phyloP scores from a whole-genome alignment of 2,113 vertebrate genomes.

The Synchiropus splendidus region DNA sequence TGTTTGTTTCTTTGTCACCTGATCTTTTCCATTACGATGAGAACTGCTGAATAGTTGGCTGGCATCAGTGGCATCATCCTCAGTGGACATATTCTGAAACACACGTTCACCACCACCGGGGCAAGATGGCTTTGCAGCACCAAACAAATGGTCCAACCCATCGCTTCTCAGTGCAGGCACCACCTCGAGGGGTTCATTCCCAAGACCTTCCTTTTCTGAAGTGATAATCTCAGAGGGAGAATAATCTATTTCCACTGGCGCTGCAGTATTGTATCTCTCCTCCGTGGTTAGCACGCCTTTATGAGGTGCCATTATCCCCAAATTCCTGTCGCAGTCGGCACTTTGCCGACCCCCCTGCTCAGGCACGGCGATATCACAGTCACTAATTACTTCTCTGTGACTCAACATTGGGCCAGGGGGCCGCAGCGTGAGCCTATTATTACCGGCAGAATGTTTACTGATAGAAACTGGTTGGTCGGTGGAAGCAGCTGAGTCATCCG shows the following conservation, averaged over 20 bases:
- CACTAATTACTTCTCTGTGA: constrained; percentile 51
- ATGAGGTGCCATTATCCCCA: constrained; percentile 1
- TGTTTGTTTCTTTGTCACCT: not conserved
- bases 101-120: constrained; percentile 16
- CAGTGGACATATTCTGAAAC: constrained; percentile 25
- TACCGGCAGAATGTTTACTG: constrained; percentile 21
- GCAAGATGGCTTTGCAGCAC: no score
- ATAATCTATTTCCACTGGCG: constrained; percentile 4
- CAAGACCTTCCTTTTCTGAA: constrained; percentile 7
- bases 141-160: constrained; percentile 13
- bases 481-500: constrained; percentile 15
- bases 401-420: constrained; percentile 57
- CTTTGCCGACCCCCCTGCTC: constrained; percentile 19
- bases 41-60: constrained; percentile 7
- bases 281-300: constrained; percentile 1
- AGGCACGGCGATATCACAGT: constrained; percentile 38
- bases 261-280: constrained; percentile 5
- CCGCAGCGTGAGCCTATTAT: constrained; percentile 29
- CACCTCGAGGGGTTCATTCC: constrained; percentile 5
- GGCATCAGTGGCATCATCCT: constrained; percentile 17
- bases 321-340: constrained; percentile 16
- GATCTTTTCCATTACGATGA: no score
- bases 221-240: not conserved
- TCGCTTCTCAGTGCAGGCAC: constrained; percentile 4
- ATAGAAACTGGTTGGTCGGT: constrained; percentile 19